These are phyloP conservation scores for Neopelma chrysocephalum DNA, from an alignment of 2,797 vertebrate species.

Conservation along the genomic window DNA sequence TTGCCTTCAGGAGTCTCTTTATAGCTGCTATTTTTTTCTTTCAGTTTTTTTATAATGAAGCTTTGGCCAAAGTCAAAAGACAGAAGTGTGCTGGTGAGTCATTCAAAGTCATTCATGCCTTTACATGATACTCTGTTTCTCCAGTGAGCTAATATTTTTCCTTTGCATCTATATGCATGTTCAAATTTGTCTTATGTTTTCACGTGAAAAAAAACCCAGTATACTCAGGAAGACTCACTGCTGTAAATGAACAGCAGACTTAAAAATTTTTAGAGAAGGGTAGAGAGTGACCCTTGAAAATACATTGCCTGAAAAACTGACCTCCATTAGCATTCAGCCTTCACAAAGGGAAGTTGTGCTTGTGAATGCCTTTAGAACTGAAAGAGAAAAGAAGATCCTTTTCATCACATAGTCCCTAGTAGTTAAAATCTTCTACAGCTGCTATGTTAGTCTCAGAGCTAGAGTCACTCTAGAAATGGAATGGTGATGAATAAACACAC, in stretches of 20 bases:
- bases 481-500: background rate
- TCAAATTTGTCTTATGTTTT: background rate
- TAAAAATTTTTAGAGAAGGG: background rate
- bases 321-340: background rate
- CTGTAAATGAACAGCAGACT: background rate
- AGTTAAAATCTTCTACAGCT: background rate
- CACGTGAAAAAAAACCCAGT: background rate
- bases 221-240: background rate
- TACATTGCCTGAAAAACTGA: background rate
- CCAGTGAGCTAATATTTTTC: background rate
- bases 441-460: background rate
- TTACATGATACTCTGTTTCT: background rate
- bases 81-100: background rate
- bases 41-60: background rate
- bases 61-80: background rate
- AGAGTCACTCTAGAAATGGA: background rate
- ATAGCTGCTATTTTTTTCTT: background rate
- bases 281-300: background rate
- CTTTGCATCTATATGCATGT: background rate
- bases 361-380: background rate
- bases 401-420: background rate
- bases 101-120: background rate
- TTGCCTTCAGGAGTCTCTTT: background rate
- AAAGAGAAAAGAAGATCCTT: background rate
- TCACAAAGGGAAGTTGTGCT: accelerated